Evolutionary conservation across 2,113 vertebrate species (phyloP), one percentile per base, ranked within the genome.

Genomic region (Gymnocephalus cernua): DNA sequence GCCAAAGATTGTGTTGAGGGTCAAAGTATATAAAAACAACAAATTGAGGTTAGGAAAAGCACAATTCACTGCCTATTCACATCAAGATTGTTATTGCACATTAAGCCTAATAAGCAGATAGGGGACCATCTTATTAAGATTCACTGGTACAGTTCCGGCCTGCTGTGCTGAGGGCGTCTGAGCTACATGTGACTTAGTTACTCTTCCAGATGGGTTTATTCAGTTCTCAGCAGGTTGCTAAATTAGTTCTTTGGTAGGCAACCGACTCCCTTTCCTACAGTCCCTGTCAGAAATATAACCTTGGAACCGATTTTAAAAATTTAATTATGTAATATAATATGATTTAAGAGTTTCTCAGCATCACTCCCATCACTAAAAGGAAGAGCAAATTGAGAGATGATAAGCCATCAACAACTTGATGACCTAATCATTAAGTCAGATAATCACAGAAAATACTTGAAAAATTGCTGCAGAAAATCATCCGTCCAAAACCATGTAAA

Each of bases 321-420:
- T 7, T 45, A 29, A 53, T 53, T n/a, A 47, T 48, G 27, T 47
- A 32, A 54, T 47, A 6, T 35, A 6, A n/a, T 29, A 80, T 41
- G n/a, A 61, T 71, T 57, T 41, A 27, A 61, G 15, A 10, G 47
- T 25, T 48, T 35, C 45, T 29, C 32, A 41, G 32, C 56, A 25
- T 53, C 25, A 58, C 14, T 9, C 16, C 32, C 10, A 21, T 75
- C 35, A 64, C 2, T 8, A 44, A 47, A 59, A 19, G 41, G 50
- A n/a, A n/a, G n/a, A n/a, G 54, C 15, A 67, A 76, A 75, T 73
- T 41, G 4, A 79, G 19, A 61, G 45, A 38, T 35, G 45, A 38
- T 35, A 23, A 15, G 19, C 21, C 19, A 41, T 63, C 35, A 63
- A 74, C 44, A 79, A 29, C 14, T 32, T 71, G 11, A 80, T 45